Base-by-base conservation (phyloP, 2,888 invertebrate genomes). In the Eucriotettix oculatus region DNA sequence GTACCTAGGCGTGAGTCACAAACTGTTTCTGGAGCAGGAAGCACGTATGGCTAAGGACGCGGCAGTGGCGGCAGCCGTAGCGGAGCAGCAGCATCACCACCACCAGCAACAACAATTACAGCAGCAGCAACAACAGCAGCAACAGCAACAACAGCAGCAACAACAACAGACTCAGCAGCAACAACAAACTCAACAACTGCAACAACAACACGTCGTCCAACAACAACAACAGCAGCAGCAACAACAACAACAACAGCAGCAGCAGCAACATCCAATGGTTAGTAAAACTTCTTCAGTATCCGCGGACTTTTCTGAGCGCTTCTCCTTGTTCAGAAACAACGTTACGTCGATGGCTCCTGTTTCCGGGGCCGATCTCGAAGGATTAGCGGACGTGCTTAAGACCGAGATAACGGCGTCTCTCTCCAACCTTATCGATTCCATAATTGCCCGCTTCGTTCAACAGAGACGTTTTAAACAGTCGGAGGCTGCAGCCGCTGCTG, bases 321-420 rank as follows among this genome's bases (percentile, higher is more conserved):
- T 90, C 67, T 87, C 84, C 68, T 83, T 89, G 70, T 79, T 90
- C 71, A 79, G 89, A 66, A 84, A 79, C 68, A 84, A 81, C 66
- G 79, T 83, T 41, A 61, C 62, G n/a, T 58, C 62, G 42, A 58
- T 61, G 60, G 63, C 66, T 62, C 80, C 85, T 53, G 81, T 84
- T 67, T 82, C 86, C 1, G 87, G 86, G 14, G 82, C 87, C 7
- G 94, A 94, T 69, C 77, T 94, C 10, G 90, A 93, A 71, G 87
- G 88, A 59, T 78, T 97, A 58, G 91, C 93, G n/a, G 91, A 93
- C 69, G 85, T 88, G 60, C 79, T 97, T 9, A 96, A 96, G 76
- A 85, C 84, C 58, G 95, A 96, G 77, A 87, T 96, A 66, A 86
- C 88, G 40, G 82, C 88, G 48, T 90, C 90, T 1, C 75, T 96